Evolutionary conservation across 2,888 invertebrate species (phyloP).

Genomic region (Diaphora mendica): DNA sequence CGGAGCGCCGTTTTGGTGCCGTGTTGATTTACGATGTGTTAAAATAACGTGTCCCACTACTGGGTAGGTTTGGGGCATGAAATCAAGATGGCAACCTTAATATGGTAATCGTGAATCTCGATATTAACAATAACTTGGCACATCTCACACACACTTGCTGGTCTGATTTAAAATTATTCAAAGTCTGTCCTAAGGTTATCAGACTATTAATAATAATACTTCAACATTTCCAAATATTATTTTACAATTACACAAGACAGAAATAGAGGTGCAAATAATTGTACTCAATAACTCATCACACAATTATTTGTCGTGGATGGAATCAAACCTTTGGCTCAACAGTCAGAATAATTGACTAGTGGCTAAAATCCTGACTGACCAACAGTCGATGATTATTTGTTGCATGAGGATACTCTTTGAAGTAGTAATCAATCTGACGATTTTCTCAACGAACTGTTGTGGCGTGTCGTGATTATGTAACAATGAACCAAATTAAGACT

Average conservation of each 20-base stretch:
- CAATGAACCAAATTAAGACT: not conserved
- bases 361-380: not conserved
- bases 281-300: no score
- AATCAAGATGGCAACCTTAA: not conserved
- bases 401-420: not conserved
- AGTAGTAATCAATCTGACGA: not conserved
- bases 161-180: not conserved
- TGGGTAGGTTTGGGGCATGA: not conserved
- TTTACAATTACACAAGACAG: no score
- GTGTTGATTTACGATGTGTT: constrained; percentile 26
- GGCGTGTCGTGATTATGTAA: not conserved
- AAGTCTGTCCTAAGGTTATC: not conserved
- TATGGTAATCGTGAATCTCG: not conserved
- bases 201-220: not conserved
- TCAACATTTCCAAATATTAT: not conserved
- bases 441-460: not conserved
- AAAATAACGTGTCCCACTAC: constrained; percentile 21
- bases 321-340: no score
- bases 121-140: not conserved
- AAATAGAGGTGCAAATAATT: no score
- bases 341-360: not conserved
- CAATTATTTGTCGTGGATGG: no score
- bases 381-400: not conserved
- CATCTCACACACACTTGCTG: not conserved
- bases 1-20: constrained; percentile 20